Percentiles rank a stretch among this genome's conserved stretches.
Conservation (phyloP, 2,113 vertebrate genomes). For the Ictalurus furcatus region DNA sequence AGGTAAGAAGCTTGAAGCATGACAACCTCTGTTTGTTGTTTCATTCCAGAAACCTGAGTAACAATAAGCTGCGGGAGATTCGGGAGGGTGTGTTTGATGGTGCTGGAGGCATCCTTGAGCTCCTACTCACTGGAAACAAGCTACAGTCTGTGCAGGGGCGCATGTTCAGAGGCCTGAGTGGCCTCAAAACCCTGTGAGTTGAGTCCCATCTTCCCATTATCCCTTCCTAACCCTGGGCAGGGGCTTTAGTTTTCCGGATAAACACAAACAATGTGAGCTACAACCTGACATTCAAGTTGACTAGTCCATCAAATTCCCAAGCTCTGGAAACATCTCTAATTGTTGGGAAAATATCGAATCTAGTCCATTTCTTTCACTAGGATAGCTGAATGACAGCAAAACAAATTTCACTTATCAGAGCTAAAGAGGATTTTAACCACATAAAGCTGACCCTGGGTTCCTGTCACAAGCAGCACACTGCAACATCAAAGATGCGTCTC, state of each 20-base stretch:
- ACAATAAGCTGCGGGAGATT: constrained; percentile 94
- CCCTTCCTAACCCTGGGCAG: background rate
- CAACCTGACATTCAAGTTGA: background rate
- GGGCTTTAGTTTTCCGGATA: constrained; percentile 4
- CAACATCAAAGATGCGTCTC: constrained; percentile 37
- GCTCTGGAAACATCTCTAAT: background rate
- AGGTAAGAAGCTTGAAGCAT: background rate
- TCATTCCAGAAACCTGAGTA: constrained; percentile 87
- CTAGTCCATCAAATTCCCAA: background rate
- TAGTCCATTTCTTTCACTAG: background rate
- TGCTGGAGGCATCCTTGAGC: constrained; percentile 81
- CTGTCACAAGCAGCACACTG: constrained; percentile 4
- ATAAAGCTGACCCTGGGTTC: constrained; percentile 1
- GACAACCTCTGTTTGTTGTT: constrained; percentile 6
- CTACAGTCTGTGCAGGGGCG: constrained; percentile 83
- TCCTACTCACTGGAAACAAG: constrained; percentile 92
- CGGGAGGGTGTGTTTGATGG: constrained; percentile 89
- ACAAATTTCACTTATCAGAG: constrained; percentile 8
- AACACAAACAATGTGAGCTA: constrained; percentile 2
- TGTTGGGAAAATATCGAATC: background rate
- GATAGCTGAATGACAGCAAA: background rate
- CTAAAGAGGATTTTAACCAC: constrained; percentile 23
- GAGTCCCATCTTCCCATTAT: background rate
- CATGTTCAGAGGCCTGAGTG: constrained; percentile 85
- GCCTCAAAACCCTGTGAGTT: constrained; percentile 92